Evolutionary conservation across 2,113 vertebrate genomes (phyloP).

Genomic region (Leptosomus discolor): DNA sequence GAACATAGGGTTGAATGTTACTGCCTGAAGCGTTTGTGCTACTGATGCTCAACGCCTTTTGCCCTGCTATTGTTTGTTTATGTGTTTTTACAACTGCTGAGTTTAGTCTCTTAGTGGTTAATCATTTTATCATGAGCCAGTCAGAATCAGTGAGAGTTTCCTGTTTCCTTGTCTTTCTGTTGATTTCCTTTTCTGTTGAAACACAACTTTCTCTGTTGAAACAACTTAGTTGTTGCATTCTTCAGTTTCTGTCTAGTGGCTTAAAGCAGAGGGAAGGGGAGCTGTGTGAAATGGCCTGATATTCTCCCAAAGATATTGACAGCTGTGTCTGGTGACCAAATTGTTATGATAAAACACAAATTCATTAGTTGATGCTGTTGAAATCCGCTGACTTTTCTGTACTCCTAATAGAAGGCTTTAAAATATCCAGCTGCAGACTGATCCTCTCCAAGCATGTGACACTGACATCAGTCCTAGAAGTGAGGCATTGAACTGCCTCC

Average conservation of each 20-base stretch:
- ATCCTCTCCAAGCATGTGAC: constrained; percentile 64
- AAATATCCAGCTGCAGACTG: constrained; percentile 64
- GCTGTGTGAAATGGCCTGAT: neutral
- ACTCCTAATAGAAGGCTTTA: constrained; percentile 53
- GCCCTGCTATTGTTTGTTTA: neutral
- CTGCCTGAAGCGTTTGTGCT: neutral
- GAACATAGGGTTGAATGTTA: neutral
- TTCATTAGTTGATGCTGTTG: constrained; percentile 37
- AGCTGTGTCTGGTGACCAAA: neutral
- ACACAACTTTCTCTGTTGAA: constrained; percentile 18
- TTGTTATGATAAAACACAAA: constrained; percentile 43
- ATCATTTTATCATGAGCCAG: neutral
- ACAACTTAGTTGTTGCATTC: neutral
- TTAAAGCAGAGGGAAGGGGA: neutral
- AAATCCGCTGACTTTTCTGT: constrained; percentile 47
- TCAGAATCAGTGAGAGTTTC: neutral
- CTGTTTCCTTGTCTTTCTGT: constrained; percentile 6
- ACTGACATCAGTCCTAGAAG: constrained; percentile 66
- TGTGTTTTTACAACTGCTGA: neutral
- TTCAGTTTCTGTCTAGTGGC: neutral
- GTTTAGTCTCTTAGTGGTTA: neutral
- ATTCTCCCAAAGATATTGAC: neutral
- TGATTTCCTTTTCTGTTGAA: neutral
- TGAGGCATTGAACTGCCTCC: constrained; percentile 47
- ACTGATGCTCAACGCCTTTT: neutral